Base-by-base conservation (phyloP, 2,797 vertebrate genomes). In the Centroberyx gerrardi region DNA sequence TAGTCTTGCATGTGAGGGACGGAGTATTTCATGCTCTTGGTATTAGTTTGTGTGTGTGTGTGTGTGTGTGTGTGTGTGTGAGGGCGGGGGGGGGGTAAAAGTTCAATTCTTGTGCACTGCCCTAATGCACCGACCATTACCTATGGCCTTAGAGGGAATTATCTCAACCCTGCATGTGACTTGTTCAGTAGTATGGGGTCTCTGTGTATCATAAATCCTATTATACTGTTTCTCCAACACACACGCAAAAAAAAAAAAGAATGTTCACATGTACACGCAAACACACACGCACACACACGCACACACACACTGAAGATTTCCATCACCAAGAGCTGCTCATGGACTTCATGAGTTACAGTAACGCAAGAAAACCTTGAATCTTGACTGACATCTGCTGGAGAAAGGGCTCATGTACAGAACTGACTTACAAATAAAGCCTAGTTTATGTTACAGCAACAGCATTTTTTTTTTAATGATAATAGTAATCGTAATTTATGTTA, bases 351-450 rank as follows among this genome's bases (percentile, higher is more conserved):
- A 5, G 13, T 3, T 14, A 22, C 22, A 22, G 22, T 22, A 46
- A 46, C 14, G 5, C 44, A 46, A 13, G 13, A 62, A 28, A 44
- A 27, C 27, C 5, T 31, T 44, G 22, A 61, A 22, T 31, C 54
- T 40, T 69, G 42, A 48, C 10, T 69, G 67, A 51, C 67, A 69
- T 69, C 67, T 69, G 29, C 55, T 69, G 67, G 67, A 69, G 3
- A 60, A 59, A 46, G 17, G 22, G 12, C 33, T 22, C 12, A 42
- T 22, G 9, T 22, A 42, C 58, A 42, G 3, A 56, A 15, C 10
- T 22, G 22, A 22, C 22, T 22, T 13, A 14, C 12, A 42, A 14
- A 4, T 44, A 44, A 44, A 13, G 13, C 42, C 44, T 5, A 14
- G 14, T 4, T 46, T 15, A 46, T 13, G 40, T 46, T 15, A 14